phyloP scores from a whole-genome alignment of 1,140 invertebrate genomes.

The Nephila pilipes region DNA sequence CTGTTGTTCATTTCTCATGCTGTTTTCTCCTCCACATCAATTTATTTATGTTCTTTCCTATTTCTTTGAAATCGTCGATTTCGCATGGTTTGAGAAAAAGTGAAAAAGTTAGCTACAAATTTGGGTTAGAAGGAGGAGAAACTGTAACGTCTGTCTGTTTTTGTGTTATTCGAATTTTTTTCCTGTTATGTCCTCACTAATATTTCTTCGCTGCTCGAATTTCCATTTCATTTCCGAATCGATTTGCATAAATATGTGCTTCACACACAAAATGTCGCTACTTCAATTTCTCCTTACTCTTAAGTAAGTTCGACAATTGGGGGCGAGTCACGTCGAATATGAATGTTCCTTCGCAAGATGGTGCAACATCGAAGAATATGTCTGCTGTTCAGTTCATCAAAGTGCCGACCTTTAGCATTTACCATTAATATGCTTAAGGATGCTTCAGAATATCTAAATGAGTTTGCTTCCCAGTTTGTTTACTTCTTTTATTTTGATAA shows the following conservation, averaged over 20 bases:
- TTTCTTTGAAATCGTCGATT: background rate
- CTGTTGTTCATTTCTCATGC: too few relatives aligned
- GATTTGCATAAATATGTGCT: slow-evolving; percentile 12
- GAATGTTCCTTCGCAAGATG: too few relatives aligned
- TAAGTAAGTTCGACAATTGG: background rate
- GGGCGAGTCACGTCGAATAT: background rate
- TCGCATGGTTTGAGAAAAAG: background rate
- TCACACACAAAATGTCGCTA: background rate
- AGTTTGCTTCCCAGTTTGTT: too few relatives aligned
- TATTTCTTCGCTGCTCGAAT: background rate
- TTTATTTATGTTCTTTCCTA: too few relatives aligned
- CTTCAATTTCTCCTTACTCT: background rate
- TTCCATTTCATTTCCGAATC: slow-evolving; percentile 16
- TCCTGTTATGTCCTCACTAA: background rate
- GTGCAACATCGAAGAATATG: too few relatives aligned
- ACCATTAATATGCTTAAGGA: too few relatives aligned
- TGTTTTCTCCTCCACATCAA: too few relatives aligned
- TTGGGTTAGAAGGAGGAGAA: background rate
- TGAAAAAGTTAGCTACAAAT: background rate
- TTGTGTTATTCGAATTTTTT: background rate
- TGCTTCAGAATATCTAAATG: too few relatives aligned
- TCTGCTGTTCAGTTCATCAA: too few relatives aligned
- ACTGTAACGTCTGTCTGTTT: background rate
- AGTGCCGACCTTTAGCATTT: too few relatives aligned
- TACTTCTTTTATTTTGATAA: too few relatives aligned